phyloP scores from a whole-genome alignment of 1,140 invertebrate species.

The Lordiphosa mommai region DNA sequence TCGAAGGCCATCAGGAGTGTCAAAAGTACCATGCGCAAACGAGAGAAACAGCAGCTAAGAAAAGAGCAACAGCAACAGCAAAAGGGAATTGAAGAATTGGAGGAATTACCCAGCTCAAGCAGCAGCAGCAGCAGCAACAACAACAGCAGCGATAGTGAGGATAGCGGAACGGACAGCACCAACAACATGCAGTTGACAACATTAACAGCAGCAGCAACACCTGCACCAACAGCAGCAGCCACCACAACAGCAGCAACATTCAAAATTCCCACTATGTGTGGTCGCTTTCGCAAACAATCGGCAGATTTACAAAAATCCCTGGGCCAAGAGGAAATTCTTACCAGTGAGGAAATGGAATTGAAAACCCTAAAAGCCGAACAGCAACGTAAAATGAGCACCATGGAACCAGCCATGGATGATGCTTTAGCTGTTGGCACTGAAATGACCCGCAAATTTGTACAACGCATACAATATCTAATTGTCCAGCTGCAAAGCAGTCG shows the following conservation, averaged over 20 bases:
- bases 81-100: constrained; percentile 14
- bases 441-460: constrained; percentile 62
- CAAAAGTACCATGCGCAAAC: constrained; percentile 65
- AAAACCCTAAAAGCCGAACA: constrained; percentile 45
- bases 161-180: constrained; percentile 26
- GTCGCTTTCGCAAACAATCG: constrained; percentile 52
- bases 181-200: not conserved
- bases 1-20: constrained; percentile 68
- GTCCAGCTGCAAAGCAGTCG: constrained; percentile 59
- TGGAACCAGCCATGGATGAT: constrained; percentile 71
- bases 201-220: not conserved
- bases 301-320: constrained; percentile 14
- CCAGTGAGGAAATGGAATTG: constrained; percentile 8
- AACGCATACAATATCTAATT: constrained; percentile 51
- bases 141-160: constrained; percentile 21
- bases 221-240: constrained; percentile 4
- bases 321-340: constrained; percentile 18
- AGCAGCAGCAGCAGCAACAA: constrained; percentile 5
- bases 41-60: constrained; percentile 46
- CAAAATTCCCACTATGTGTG: constrained; percentile 47
- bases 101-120: constrained; percentile 17
- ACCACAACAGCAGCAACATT: constrained; percentile 20
- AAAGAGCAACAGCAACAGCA: constrained; percentile 33
- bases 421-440: constrained; percentile 70
- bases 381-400: constrained; percentile 59